These are phyloP conservation scores for Drosophila ananassae DNA, from an alignment of 1,140 invertebrate species.

Conservation along the genomic window DNA sequence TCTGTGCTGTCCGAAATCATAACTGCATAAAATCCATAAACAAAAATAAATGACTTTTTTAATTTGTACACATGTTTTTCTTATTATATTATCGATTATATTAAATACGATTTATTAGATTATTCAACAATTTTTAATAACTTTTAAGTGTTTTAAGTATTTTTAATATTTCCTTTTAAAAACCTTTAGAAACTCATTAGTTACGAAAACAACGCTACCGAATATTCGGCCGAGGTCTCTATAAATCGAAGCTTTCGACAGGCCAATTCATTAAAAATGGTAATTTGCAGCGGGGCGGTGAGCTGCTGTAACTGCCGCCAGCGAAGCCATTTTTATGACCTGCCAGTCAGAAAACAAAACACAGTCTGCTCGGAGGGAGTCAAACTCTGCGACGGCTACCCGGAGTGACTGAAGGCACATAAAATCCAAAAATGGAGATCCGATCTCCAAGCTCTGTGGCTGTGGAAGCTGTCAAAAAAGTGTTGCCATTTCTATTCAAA, in stretches of 20 bases:
- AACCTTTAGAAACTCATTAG: neutral
- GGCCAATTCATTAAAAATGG: constrained; percentile 63
- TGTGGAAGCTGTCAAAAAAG: constrained; percentile 21
- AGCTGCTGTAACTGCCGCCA: constrained; percentile 29
- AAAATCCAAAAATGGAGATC: constrained; percentile 38
- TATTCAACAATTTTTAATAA: no score
- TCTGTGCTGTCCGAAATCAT: no score
- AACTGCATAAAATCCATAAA: no score
- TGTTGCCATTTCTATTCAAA: no score
- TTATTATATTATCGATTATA: no score
- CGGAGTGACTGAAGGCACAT: constrained; percentile 16
- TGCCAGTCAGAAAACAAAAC: constrained; percentile 32
- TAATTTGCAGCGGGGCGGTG: constrained; percentile 52
- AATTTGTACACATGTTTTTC: no score
- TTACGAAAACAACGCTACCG: constrained; percentile 1
- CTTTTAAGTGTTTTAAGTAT: no score
- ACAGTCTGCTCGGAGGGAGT: neutral
- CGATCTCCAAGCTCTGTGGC: neutral
- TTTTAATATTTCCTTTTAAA: no score
- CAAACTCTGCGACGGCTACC: neutral
- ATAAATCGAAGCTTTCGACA: constrained; percentile 53
- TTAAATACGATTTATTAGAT: no score
- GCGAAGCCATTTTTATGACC: constrained; percentile 42
- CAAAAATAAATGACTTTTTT: no score
- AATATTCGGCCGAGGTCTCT: constrained; percentile 1